Conservation (phyloP, 2,113 vertebrate species). For the Vireo altiloquus region DNA sequence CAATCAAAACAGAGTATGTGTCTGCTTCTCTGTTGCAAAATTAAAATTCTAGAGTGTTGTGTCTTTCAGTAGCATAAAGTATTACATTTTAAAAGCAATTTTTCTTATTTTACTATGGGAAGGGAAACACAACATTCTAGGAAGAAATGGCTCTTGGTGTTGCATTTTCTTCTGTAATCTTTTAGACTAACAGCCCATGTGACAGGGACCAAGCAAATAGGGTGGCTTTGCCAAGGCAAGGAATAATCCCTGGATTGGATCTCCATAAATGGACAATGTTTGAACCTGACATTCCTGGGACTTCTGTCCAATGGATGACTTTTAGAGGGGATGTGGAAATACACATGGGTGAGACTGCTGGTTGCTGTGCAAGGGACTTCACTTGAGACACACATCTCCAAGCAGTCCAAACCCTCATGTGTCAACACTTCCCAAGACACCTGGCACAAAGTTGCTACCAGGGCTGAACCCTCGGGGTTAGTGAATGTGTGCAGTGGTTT, state of each 20-base stretch:
- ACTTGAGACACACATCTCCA: accelerated
- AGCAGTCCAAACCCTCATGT: background rate
- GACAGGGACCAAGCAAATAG: background rate
- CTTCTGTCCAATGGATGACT: background rate
- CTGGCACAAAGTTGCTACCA: accelerated
- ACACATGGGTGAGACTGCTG: background rate
- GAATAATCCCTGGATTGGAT: background rate
- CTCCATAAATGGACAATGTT: background rate
- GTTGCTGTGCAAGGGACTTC: background rate
- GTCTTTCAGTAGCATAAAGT: background rate
- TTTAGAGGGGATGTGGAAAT: background rate
- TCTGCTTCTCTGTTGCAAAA: background rate
- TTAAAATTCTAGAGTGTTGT: background rate
- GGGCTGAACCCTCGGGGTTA: background rate
- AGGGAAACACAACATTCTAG: background rate
- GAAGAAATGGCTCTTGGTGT: accelerated
- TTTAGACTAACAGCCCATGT: background rate
- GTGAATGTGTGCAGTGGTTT: accelerated
- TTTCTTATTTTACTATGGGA: background rate
- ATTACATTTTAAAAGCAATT: background rate
- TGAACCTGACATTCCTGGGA: background rate
- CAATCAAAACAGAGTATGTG: background rate
- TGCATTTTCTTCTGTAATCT: background rate
- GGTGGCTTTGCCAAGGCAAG: background rate
- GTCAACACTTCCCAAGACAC: background rate